Evolutionary conservation across 2,797 vertebrate genomes (phyloP).

Genomic region (Orestias chungarensis): DNA sequence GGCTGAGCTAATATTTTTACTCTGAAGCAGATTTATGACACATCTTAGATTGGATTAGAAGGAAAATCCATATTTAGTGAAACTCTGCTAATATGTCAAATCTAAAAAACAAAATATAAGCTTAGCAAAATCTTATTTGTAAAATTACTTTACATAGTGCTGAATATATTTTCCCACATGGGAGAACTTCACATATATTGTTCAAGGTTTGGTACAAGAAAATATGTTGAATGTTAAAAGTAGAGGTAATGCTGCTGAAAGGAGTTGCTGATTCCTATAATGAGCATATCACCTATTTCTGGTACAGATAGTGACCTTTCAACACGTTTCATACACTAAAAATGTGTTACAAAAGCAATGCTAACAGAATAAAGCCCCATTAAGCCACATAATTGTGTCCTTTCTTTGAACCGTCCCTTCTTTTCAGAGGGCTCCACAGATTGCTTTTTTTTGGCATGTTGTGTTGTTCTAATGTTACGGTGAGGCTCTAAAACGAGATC

Average conservation of each 20-base stretch:
- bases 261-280: slow-evolving; percentile 70
- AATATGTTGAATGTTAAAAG: slow-evolving; percentile 56
- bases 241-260: slow-evolving; percentile 73
- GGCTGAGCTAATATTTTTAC: slow-evolving; percentile 61
- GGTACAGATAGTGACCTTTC: slow-evolving; percentile 70
- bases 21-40: slow-evolving; percentile 68
- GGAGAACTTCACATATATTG: slow-evolving; percentile 43
- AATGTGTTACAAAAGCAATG: slow-evolving; percentile 56
- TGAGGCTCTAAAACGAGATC: too few species aligned
- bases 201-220: slow-evolving; percentile 58
- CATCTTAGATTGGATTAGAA: slow-evolving; percentile 65
- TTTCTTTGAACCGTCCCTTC: too few species aligned
- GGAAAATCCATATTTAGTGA: slow-evolving; percentile 70
- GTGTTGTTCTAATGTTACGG: too few species aligned
- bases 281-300: slow-evolving; percentile 54
- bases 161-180: slow-evolving; percentile 2
- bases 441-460: too few species aligned
- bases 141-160: neutral
- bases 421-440: too few species aligned
- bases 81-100: slow-evolving; percentile 53
- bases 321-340: slow-evolving; percentile 61
- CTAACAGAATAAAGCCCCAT: slow-evolving; percentile 47
- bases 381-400: too few species aligned
- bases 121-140: neutral
- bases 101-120: slow-evolving; percentile 42